Base-by-base conservation (phyloP, 2,113 vertebrate species). In the Paramisgurnus dabryanus region DNA sequence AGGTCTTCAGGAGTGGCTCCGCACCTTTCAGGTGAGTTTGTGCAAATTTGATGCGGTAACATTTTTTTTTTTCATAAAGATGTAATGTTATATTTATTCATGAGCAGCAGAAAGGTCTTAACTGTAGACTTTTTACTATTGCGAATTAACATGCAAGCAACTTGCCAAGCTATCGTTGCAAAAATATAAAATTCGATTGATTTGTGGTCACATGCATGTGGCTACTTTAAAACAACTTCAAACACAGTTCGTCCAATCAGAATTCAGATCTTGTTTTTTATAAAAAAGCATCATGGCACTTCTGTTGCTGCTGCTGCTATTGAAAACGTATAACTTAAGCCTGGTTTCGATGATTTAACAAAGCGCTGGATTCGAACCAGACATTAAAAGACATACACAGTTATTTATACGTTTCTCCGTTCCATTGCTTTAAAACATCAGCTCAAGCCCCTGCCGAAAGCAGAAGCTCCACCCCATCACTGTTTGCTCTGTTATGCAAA, bases 1-100 rank as follows among this genome's bases (percentile, higher is more conserved):
- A 0, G 97, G 97, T 89, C 96, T 99, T 78, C 97, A 99, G 83
- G 98, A 99, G 87, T 99, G 98, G 98, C 95, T 99, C 89, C 96
- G 97, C 82, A 99, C 97, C 91, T 99, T 99, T 92, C 98, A 99
- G 97, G 98, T 99, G 87, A 94, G 81, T 49, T 63, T 67, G 49
- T 2, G 15, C 43, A 61, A 40, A 58, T 8, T 34, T 34, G 27
- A 34, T 34, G 27, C 27, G 27, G 27, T 34, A 34, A 34, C 27
- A 34, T 34, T 34, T 34, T 47, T 47, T 47, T 47, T 7, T 47
- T 47, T 47, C 45, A 34, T 34, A 34, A 34, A 34, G 22, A 22
- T 22, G 22, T 22, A 22, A 22, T 22, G 45, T 47, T 1, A 9
- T 47, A 7, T 47, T 47, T 47, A 45, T 45, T 45, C 7, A 45